Conservation (phyloP, 2,797 vertebrate genomes). For the Danio tinwini region DNA sequence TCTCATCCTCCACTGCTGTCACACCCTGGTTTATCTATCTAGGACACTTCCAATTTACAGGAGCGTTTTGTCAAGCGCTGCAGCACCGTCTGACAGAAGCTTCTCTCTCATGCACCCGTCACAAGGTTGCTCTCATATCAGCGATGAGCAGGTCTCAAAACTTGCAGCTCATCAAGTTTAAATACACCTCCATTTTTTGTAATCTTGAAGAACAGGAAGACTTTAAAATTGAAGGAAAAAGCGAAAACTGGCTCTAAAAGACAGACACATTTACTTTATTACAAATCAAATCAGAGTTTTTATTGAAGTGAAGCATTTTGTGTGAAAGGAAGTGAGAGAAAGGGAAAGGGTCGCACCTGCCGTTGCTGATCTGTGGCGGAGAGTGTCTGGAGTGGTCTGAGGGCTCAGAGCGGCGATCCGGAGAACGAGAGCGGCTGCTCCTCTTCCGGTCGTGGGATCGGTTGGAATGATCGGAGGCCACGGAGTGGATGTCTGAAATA, state of each 20-base stretch:
- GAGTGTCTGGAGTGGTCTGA: constrained; percentile 97
- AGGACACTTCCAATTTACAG: constrained; percentile 31
- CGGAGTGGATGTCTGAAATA: constrained; percentile 99
- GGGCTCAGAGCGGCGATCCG: constrained; percentile 94
- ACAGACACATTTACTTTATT: background rate
- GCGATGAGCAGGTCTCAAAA: constrained; percentile 15
- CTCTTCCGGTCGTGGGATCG: constrained; percentile 93
- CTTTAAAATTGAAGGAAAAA: background rate
- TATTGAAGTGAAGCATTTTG: too few relatives aligned
- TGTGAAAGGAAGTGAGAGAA: background rate
- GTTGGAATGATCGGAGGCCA: constrained; percentile 98
- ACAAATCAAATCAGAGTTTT: too few relatives aligned
- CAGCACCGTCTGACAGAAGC: background rate
- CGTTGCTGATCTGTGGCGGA: constrained; percentile 94
- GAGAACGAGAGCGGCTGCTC: constrained; percentile 93
- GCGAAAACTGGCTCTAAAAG: background rate
- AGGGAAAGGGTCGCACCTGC: constrained; percentile 82
- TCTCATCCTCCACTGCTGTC: constrained; percentile 4
- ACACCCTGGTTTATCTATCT: constrained; percentile 38
- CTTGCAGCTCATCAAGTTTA: background rate
- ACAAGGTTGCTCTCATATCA: constrained; percentile 30
- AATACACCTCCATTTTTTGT: constrained; percentile 8
- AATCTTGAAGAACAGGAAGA: background rate
- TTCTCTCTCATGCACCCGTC: background rate
- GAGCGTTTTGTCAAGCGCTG: constrained; percentile 20